Evolutionary conservation across 2,797 vertebrate genomes (phyloP).

Genomic region (Petrocephalus schoutedeni): DNA sequence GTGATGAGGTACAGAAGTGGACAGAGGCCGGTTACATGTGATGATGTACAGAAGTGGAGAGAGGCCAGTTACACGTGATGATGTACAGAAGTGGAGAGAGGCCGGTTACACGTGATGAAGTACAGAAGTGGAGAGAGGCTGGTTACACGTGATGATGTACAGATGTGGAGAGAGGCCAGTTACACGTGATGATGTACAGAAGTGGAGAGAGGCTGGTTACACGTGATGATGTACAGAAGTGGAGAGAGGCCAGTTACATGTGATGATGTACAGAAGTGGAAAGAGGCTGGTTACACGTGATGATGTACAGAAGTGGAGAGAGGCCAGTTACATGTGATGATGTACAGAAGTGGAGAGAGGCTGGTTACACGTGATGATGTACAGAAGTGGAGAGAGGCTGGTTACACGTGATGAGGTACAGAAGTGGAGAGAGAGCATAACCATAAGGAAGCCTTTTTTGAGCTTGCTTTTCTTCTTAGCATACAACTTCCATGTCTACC

Average conservation of each 20-base stretch:
- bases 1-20: not conserved
- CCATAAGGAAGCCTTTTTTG: not conserved
- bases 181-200: too few species aligned
- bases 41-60: not conserved
- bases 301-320: not conserved
- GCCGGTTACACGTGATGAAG: too few species aligned
- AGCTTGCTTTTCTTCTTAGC: not conserved
- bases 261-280: not conserved
- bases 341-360: not conserved
- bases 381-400: not conserved
- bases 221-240: too few species aligned
- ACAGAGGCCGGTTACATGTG: not conserved
- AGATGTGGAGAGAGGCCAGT: too few species aligned
- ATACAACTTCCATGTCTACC: not conserved
- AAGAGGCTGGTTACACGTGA: not conserved
- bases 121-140: too few species aligned
- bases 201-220: too few species aligned
- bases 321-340: not conserved
- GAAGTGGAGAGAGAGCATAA: not conserved
- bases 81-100: too few species aligned
- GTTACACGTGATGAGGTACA: not conserved
- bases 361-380: not conserved
- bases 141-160: too few species aligned
- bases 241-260: too few species aligned
- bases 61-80: not conserved